These are phyloP conservation scores for Bembecia ichneumoniformis DNA, from an alignment of 2,888 invertebrate genomes.

Conservation along the genomic window DNA sequence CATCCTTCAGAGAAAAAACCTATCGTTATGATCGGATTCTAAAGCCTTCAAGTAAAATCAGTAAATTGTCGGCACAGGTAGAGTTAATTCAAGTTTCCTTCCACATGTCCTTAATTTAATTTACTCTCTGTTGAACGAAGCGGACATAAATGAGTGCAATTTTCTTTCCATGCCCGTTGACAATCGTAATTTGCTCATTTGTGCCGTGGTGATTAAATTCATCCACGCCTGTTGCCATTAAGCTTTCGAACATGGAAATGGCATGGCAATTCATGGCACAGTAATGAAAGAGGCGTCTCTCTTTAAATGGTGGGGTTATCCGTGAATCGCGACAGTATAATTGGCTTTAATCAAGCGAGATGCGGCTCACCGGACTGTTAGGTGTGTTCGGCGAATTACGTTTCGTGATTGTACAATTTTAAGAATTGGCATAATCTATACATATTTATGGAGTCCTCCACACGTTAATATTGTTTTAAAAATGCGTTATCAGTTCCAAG, in stretches of 20 bases:
- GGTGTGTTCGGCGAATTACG: conserved; percentile 26
- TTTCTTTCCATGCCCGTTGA: conserved; percentile 24
- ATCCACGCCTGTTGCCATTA: conserved; percentile 33
- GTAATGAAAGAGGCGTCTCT: conserved; percentile 50
- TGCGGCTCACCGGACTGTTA: conserved; percentile 19
- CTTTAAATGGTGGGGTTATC: conserved; percentile 50
- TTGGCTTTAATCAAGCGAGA: conserved; percentile 59
- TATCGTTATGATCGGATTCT: neutral
- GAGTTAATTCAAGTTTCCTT: too few relatives aligned
- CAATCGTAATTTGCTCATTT: conserved; percentile 34
- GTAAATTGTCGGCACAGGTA: too few relatives aligned
- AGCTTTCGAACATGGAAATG: conserved; percentile 43
- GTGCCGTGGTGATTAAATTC: conserved; percentile 32
- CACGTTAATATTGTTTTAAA: neutral
- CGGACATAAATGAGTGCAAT: neutral
- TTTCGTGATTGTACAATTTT: conserved; percentile 29
- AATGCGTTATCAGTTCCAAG: too few relatives aligned
- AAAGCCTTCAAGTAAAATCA: neutral
- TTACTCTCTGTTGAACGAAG: conserved; percentile 7
- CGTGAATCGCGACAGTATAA: conserved; percentile 54
- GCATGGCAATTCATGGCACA: conserved; percentile 41
- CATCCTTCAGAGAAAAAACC: too few relatives aligned
- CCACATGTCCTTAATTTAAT: conserved; percentile 1
- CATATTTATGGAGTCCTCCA: neutral
- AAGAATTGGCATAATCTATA: conserved; percentile 7